Percentiles rank a stretch among this genome's conserved stretches.
phyloP scores from a whole-genome alignment of 1,140 invertebrate genomes.

The Drosophila orosa region DNA sequence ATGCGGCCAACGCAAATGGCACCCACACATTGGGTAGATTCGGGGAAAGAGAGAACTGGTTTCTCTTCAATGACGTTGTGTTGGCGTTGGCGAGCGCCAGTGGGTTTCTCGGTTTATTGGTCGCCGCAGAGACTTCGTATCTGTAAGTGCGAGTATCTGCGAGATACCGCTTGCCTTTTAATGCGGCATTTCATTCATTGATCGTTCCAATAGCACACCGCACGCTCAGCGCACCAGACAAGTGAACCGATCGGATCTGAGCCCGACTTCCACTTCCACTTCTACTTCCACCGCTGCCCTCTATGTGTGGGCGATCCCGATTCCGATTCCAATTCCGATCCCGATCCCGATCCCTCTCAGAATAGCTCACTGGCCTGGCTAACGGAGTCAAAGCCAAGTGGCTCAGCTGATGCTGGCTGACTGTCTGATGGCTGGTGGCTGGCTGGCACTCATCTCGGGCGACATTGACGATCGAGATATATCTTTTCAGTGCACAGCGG shows the following conservation, averaged over 20 bases:
- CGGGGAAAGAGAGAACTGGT: conserved; percentile 69
- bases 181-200: conserved; percentile 82
- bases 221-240: conserved; percentile 69
- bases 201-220: conserved; percentile 77
- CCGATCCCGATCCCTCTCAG: conserved; percentile 13
- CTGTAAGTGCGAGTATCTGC: conserved; percentile 58
- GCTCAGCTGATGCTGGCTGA: conserved; percentile 28
- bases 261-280: conserved; percentile 27
- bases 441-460: conserved; percentile 24
- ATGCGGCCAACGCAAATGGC: conserved; percentile 71
- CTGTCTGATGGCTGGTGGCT: neutral
- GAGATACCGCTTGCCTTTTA: conserved; percentile 71
- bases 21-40: conserved; percentile 73
- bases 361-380: conserved; percentile 56
- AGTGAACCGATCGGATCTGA: conserved; percentile 30
- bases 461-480: conserved; percentile 60
- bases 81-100: conserved; percentile 72
- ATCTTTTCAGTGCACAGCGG: conserved; percentile 69
- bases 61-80: conserved; percentile 71
- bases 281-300: conserved; percentile 9
- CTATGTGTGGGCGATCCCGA: conserved; percentile 57
- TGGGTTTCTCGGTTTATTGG: conserved; percentile 82
- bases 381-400: conserved; percentile 78
- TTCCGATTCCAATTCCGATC: neutral
- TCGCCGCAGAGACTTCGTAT: conserved; percentile 45